Evolutionary conservation across 1,140 invertebrate species (phyloP).

Genomic region (Mamestra configurata): DNA sequence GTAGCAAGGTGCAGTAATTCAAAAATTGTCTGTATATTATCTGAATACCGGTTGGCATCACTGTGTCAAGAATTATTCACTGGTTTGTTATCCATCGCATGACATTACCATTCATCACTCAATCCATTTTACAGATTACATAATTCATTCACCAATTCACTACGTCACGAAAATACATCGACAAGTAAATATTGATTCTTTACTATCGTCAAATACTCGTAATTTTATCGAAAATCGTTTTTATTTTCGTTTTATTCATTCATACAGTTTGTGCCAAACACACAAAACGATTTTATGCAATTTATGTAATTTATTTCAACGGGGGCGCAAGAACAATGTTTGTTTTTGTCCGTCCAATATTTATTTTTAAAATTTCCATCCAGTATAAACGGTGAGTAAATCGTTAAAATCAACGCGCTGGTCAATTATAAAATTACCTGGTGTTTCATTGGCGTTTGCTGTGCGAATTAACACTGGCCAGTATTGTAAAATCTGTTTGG

Average conservation of each 20-base stretch:
- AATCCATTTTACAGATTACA: too few relatives aligned
- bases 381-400: constrained; percentile 35
- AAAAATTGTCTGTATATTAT: too few relatives aligned
- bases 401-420: constrained; percentile 54
- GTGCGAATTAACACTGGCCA: constrained; percentile 33
- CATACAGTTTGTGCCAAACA: constrained; percentile 44
- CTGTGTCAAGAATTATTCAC: too few relatives aligned
- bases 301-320: constrained; percentile 54
- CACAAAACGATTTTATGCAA: constrained; percentile 45
- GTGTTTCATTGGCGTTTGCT: constrained; percentile 37
- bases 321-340: constrained; percentile 33
- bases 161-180: too few relatives aligned
- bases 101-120: too few relatives aligned
- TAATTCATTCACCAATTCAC: constrained; percentile 7
- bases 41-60: too few relatives aligned
- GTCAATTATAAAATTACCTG: constrained; percentile 53
- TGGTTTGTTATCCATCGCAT: too few relatives aligned
- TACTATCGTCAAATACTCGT: constrained; percentile 7
- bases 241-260: constrained; percentile 32
- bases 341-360: constrained; percentile 48
- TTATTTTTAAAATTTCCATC: constrained; percentile 52
- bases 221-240: constrained; percentile 41
- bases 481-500: constrained; percentile 5
- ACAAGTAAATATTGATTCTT: constrained; percentile 18
- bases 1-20: too few relatives aligned